Evolutionary conservation across 2,888 invertebrate species (phyloP).

Genomic region (Acanthosoma haemorrhoidale): DNA sequence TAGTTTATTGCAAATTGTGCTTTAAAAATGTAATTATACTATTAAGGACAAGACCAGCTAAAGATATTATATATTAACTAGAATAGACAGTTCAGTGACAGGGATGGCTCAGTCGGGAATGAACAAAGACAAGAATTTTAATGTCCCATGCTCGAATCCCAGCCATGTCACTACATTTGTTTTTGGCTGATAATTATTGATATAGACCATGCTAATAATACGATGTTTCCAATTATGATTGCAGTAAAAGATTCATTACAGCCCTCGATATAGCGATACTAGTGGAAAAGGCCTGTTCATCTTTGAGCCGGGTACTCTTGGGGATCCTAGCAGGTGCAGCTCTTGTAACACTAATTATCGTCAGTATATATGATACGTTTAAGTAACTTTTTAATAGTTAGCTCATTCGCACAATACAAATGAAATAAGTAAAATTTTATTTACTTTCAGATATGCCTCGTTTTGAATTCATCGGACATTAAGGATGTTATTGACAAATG

Average conservation of each 20-base stretch:
- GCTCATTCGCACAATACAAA: too few relatives aligned
- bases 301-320: constrained; percentile 36
- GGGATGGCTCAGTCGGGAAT: too few relatives aligned
- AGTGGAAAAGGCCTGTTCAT: constrained; percentile 37
- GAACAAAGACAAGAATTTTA: too few relatives aligned
- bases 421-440: not conserved
- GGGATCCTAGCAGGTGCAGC: constrained; percentile 39
- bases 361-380: constrained; percentile 9
- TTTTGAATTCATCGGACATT: not conserved
- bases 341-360: constrained; percentile 37
- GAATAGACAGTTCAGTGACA: too few relatives aligned
- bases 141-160: too few relatives aligned
- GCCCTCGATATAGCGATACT: constrained; percentile 38
- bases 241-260: not conserved
- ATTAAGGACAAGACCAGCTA: too few relatives aligned
- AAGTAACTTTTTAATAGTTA: not conserved
- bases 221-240: not conserved
- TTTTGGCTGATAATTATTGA: too few relatives aligned
- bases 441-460: not conserved
- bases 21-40: too few relatives aligned
- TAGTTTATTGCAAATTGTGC: too few relatives aligned
- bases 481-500: not conserved
- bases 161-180: too few relatives aligned
- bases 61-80: too few relatives aligned
- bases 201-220: too few relatives aligned